phyloP scores from a whole-genome alignment of 2,888 invertebrate genomes.

The Molorchus minor region DNA sequence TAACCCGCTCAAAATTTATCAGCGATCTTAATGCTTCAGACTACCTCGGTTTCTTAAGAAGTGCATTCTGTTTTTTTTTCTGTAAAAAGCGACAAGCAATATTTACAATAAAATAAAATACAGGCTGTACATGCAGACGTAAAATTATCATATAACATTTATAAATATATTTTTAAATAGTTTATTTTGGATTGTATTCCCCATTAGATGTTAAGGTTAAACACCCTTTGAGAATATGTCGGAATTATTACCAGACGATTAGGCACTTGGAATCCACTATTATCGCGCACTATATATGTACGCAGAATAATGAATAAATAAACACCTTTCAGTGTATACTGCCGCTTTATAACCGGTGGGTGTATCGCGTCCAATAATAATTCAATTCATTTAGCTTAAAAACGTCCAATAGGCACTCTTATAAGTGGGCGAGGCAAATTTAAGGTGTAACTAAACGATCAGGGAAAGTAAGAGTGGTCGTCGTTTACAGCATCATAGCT shows the following conservation, averaged over 20 bases:
- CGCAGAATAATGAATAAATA: not conserved
- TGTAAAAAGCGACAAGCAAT: no score
- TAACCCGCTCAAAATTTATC: conserved; percentile 2
- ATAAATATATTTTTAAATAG: no score
- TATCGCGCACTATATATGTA: not conserved
- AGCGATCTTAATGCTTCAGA: not conserved
- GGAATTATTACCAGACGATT: no score
- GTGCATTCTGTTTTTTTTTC: no score
- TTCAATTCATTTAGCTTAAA: not conserved
- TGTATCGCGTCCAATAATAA: conserved; percentile 1
- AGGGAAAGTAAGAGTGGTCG: not conserved
- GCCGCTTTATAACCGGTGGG: not conserved
- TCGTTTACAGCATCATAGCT: no score
- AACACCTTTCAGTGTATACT: not conserved
- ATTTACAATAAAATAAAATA: no score
- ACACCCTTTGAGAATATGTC: no score
- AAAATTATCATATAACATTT: no score
- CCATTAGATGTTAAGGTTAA: no score
- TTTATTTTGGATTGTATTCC: no score
- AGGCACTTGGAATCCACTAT: no score
- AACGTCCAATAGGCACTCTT: not conserved
- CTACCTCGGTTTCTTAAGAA: not conserved
- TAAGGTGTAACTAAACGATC: not conserved
- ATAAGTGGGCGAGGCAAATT: conserved; percentile 3
- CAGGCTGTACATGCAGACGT: no score